Evolutionary conservation across 1,140 invertebrate genomes (phyloP).

Genomic region (Coptotermes formosanus): DNA sequence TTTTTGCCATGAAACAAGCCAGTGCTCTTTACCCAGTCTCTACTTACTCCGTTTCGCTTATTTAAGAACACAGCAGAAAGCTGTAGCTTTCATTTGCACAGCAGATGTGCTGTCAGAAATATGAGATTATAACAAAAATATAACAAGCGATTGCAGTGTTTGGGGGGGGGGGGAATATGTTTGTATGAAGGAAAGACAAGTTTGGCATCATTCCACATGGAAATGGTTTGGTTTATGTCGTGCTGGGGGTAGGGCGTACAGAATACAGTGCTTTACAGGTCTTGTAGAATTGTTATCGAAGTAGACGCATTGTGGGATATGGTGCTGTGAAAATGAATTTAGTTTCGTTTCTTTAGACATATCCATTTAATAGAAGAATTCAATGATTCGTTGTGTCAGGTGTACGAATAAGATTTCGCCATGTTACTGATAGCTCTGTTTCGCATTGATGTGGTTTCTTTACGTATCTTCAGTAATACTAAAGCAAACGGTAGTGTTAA

Average conservation of each 20-base stretch:
- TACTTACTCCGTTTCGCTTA: not conserved
- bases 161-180: not conserved
- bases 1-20: not conserved
- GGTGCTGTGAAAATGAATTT: not conserved
- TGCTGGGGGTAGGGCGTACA: not conserved
- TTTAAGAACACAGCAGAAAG: not conserved
- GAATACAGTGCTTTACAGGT: not conserved
- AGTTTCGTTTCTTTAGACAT: not conserved
- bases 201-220: not conserved
- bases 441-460: no score
- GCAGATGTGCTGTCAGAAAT: conserved; percentile 9
- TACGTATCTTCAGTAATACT: no score
- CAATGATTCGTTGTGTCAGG: not conserved
- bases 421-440: no score
- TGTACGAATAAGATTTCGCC: not conserved
- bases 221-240: not conserved
- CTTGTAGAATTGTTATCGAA: not conserved
- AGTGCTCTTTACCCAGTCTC: not conserved
- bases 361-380: not conserved
- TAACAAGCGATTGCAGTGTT: not conserved
- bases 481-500: no score
- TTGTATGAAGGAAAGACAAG: not conserved
- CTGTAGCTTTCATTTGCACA: not conserved
- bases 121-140: conserved; percentile 2
- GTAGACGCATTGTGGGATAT: not conserved